Evolutionary conservation across 2,113 vertebrate species (phyloP), one percentile per base, ranked within the genome.

Genomic region (Percina caprodes): DNA sequence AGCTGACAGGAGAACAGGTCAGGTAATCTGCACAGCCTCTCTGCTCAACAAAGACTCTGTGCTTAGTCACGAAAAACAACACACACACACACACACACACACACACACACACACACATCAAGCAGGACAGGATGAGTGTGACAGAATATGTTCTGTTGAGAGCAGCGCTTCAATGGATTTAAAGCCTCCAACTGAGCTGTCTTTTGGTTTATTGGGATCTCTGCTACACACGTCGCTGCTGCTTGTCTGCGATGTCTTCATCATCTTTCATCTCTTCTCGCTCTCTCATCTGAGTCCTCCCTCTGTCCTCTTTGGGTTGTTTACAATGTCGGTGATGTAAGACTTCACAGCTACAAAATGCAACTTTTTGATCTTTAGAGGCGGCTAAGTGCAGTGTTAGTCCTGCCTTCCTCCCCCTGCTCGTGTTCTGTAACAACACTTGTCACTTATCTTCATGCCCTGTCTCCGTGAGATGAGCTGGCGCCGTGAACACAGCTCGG

Each of bases 261-360:
- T 86, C 74, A 1, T 66, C 80, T 69, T 79, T 81, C 70, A 81
- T 90, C 85, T 82, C 48, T 5, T 70, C 24, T 0, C 2, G 21
- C 70, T 4, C 65, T 14, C 69, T 84, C 63, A 6, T 42, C n/a
- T 61, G 26, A 54, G 3, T 69, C 69, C 59, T 76, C 65, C 70
- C 24, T 60, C 60, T 3, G 49, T 84, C 80, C 59, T 82, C 75
- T 54, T 11, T 2, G 48, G 30, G 16, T 62, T 86, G 72, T 80
- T 88, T 77, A 74, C 74, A 49, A 0, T 23, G 66, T 62, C 65
- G 21, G 30, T 65, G 86, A 74, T 83, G 68, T 68, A 68, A 79
- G 30, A 55, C 76, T 80, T 68, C 69, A 78, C 73, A 60, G 55
- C 24, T 35, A 61, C 51, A 69, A 21, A 67, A 62, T 3, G 13